Evolutionary conservation across 2,888 invertebrate species (phyloP).

Genomic region (Germaria angustata): DNA sequence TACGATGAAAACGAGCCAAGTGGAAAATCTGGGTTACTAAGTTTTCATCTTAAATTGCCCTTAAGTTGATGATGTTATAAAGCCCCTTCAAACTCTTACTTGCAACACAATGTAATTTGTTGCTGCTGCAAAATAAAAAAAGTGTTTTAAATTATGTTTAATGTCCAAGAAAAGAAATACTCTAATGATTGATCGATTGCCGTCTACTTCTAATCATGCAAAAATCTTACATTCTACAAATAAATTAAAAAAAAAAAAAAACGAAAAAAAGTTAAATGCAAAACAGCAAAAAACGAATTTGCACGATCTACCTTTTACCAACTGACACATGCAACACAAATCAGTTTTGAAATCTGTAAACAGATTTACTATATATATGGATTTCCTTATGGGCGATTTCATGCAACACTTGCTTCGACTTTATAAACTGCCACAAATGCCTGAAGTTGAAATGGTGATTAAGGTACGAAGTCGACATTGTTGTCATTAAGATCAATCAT

Average conservation of each 20-base stretch:
- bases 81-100: background rate
- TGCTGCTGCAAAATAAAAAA: conserved; percentile 5
- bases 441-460: background rate
- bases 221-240: conserved; percentile 44
- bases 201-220: conserved; percentile 48
- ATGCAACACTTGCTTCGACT: conserved; percentile 57
- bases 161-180: background rate
- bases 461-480: conserved; percentile 1
- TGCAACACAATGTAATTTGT: too few relatives aligned
- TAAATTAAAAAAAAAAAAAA: background rate
- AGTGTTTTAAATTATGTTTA: conserved; percentile 51
- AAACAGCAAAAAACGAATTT: conserved; percentile 22
- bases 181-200: conserved; percentile 56
- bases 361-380: background rate
- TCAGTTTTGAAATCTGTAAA: conserved; percentile 8
- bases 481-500: conserved; percentile 54
- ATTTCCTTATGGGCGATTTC: conserved; percentile 52
- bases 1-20: background rate
- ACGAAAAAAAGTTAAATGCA: conserved; percentile 7
- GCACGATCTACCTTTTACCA: conserved; percentile 47
- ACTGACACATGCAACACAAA: conserved; percentile 45
- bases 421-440: background rate
- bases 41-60: conserved; percentile 44
- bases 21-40: conserved; percentile 54
- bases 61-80: conserved; percentile 28